A percentile compares a stretch with the other conserved stretches of the same genome.
These are phyloP conservation scores for Bradypodion pumilum DNA, from an alignment of 2,797 vertebrate genomes.

Conservation along the genomic window DNA sequence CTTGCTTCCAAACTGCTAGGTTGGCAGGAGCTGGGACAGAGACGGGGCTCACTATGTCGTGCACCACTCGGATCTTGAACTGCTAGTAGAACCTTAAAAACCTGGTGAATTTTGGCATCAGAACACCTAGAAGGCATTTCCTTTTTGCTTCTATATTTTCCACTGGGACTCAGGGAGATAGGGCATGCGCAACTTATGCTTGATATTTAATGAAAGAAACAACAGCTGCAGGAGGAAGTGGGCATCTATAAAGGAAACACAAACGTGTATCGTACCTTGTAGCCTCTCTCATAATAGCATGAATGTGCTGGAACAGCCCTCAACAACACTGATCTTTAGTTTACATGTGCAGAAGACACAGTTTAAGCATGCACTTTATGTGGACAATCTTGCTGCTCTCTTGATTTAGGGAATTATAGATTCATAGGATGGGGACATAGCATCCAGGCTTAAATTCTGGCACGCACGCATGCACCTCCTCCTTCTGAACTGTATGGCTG, in stretches of 20 bases:
- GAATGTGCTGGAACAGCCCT: background rate
- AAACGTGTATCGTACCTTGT: background rate
- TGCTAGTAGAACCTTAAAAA: too few relatives aligned
- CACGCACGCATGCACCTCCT: background rate
- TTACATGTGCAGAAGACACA: background rate
- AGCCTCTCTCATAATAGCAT: background rate
- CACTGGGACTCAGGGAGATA: background rate
- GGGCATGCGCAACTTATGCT: background rate
- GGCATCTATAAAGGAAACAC: background rate
- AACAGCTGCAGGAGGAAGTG: background rate
- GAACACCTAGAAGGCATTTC: background rate
- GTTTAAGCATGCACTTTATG: background rate
- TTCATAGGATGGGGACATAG: background rate
- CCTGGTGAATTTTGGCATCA: background rate
- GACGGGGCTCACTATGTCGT: too few relatives aligned
- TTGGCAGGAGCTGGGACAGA: too few relatives aligned
- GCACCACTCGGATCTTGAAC: too few relatives aligned
- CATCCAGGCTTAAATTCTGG: background rate
- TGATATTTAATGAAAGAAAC: background rate
- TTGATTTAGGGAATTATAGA: background rate
- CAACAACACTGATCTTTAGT: background rate
- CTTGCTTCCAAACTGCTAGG: too few relatives aligned
- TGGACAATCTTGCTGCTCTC: background rate
- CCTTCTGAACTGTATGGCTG: too few relatives aligned
- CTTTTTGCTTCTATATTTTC: background rate